Conservation (phyloP, 2,888 invertebrate genomes). For the Hypomecis atomaria region DNA sequence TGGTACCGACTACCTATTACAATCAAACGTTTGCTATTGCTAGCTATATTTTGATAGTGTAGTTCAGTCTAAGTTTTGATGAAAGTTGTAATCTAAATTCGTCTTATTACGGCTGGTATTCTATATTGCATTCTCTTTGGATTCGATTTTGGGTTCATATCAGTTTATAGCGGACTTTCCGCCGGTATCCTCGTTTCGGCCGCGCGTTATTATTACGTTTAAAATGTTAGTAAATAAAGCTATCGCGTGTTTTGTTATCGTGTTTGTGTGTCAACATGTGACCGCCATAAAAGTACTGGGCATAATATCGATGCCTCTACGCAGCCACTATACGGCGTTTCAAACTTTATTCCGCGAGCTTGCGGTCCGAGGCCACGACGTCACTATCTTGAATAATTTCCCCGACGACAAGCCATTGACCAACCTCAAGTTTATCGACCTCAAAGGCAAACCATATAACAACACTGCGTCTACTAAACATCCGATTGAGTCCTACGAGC, state of each 20-base stretch:
- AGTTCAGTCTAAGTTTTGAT: neutral
- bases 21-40: no score
- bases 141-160: neutral
- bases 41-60: no score
- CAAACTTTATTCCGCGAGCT: constrained; percentile 82
- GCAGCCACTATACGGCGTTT: constrained; percentile 87
- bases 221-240: constrained; percentile 13
- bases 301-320: constrained; percentile 83
- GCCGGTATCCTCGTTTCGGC: neutral
- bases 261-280: constrained; percentile 40
- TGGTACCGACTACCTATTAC: no score
- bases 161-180: constrained; percentile 1
- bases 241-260: constrained; percentile 10
- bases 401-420: constrained; percentile 64
- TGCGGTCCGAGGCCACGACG: constrained; percentile 82
- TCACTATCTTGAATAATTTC: constrained; percentile 86
- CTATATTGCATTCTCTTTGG: neutral
- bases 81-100: neutral
- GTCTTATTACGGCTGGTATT: neutral
- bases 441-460: constrained; percentile 50
- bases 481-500: constrained; percentile 48
- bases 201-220: neutral
- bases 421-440: constrained; percentile 82
- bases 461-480: constrained; percentile 28
- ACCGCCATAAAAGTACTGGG: constrained; percentile 71